Evolutionary conservation across 2,888 invertebrate genomes (phyloP), one percentile per base, ranked within the genome.

Genomic region (Mamestra brassicae): DNA sequence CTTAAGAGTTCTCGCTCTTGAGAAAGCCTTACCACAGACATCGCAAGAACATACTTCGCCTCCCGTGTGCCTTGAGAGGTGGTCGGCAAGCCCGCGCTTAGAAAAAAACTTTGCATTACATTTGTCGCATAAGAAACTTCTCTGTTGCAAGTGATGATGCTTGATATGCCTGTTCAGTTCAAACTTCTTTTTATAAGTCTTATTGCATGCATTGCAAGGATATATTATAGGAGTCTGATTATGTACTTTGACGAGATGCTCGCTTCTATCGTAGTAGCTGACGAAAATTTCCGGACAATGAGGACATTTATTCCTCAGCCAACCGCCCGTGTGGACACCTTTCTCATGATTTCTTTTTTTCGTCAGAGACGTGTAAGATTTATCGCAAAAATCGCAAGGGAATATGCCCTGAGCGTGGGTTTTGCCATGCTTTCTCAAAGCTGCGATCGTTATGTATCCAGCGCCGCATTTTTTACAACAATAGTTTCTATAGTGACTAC

Each of bases 381-480:
- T 97, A 1, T 95, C 96, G 83, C 97, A 97, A 62, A 91, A 95
- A 34, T 94, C 94, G 85, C 97, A 97, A 0, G 97, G 97, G 79
- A 97, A 97, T 65, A 96, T 93, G 10, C 97, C 96, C 58, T 95
- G 95, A 3, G 94, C 95, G 85, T 97, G 97, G 0, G 95, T 96
- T 83, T 95, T 96, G 0, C 92, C 94, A 84, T 97, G 97, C 66
- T 96, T 96, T 52, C 95, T 91, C n/a, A 97, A 81, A 0, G 96
- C 95, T 2, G 95, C 95, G 54, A 96, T 96, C 0, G 96, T 96
- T 0, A 96, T 95, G 76, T 96, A 96, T 0, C 95, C 96, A 0
- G 90, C 93, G 0, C 95, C 96, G 81, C 97, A 97, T 85, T 95
- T 95, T 38, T 94, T 94, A 71, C 97, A 97, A 65, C 95, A 95